Percentiles rank a stretch among this genome's conserved stretches.
These are phyloP conservation scores for Phylloscopus whistleri DNA, from an alignment of 2,113 vertebrate species.

Conservation along the genomic window DNA sequence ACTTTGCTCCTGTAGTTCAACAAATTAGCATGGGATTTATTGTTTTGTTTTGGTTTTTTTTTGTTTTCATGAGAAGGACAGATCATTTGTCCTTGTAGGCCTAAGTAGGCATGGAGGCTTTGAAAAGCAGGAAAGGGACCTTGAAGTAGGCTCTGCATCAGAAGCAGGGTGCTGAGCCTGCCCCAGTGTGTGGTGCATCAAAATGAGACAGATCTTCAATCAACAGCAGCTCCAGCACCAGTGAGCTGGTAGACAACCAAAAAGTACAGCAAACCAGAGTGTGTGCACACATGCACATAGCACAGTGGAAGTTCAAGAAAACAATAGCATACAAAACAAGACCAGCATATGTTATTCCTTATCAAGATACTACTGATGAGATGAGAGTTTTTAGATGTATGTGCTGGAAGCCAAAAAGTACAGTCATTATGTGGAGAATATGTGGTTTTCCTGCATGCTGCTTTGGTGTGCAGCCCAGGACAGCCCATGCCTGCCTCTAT, in stretches of 20 bases:
- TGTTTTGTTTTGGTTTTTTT: background rate
- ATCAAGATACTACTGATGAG: background rate
- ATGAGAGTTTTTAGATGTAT: background rate
- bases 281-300: background rate
- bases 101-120: background rate
- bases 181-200: too few species aligned
- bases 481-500: accelerated
- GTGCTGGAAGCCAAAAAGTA: background rate
- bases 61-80: background rate
- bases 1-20: background rate
- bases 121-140: background rate
- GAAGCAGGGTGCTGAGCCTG: background rate
- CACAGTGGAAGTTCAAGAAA: background rate
- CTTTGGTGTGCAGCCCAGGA: background rate
- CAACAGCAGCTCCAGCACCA: accelerated
- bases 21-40: background rate
- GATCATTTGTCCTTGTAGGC: background rate
- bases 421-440: background rate
- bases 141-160: background rate
- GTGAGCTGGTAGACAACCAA: background rate
- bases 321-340: background rate
- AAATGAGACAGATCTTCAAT: background rate
- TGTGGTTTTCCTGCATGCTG: background rate
- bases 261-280: background rate
- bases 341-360: accelerated